Evolutionary conservation across 2,888 invertebrate species (phyloP).

Genomic region (Ypsolopha scabrella): DNA sequence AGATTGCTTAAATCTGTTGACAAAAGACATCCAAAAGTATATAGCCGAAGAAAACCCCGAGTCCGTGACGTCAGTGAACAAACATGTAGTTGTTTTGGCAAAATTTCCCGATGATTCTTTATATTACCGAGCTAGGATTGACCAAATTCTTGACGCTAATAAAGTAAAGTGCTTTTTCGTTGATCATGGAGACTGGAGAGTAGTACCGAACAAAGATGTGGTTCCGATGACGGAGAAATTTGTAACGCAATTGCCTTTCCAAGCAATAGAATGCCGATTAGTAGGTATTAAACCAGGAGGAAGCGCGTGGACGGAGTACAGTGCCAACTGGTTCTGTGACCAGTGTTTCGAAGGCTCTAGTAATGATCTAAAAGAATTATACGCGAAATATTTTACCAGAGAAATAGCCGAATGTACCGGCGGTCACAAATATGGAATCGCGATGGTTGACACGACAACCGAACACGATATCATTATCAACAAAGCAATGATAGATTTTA

Average conservation of each 20-base stretch:
- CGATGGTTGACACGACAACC: slow-evolving; percentile 54
- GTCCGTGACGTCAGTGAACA: slow-evolving; percentile 21
- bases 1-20: slow-evolving; percentile 36
- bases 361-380: slow-evolving; percentile 48
- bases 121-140: slow-evolving; percentile 57
- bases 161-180: slow-evolving; percentile 71
- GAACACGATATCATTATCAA: slow-evolving; percentile 56
- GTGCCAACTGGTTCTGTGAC: slow-evolving; percentile 61
- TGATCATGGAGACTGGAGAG: slow-evolving; percentile 71
- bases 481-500: slow-evolving; percentile 54
- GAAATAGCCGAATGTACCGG: slow-evolving; percentile 37
- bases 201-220: slow-evolving; percentile 44
- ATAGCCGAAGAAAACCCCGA: slow-evolving; percentile 20
- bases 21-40: slow-evolving; percentile 48
- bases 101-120: slow-evolving; percentile 50
- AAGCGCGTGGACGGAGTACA: slow-evolving; percentile 62
- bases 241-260: slow-evolving; percentile 68
- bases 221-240: slow-evolving; percentile 58
- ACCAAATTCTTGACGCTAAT: slow-evolving; percentile 30
- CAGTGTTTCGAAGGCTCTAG: slow-evolving; percentile 41
- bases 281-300: slow-evolving; percentile 59
- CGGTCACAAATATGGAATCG: slow-evolving; percentile 59
- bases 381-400: slow-evolving; percentile 47
- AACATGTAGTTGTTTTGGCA: slow-evolving; percentile 60
- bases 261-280: slow-evolving; percentile 74